Evolutionary conservation across 2,888 invertebrate species (phyloP).

Genomic region (Ferrisia virgata): DNA sequence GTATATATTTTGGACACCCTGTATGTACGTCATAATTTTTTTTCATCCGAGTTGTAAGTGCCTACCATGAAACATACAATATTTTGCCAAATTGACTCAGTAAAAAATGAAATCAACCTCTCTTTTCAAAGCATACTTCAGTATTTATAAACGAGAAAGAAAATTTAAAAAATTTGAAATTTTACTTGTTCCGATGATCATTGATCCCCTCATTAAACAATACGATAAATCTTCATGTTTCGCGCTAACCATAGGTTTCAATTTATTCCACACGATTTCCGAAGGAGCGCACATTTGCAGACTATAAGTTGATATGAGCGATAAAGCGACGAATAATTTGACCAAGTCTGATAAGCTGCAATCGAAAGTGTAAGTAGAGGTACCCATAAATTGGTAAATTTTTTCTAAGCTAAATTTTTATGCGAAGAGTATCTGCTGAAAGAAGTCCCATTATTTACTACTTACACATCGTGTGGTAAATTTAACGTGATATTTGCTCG

Average conservation of each 20-base stretch:
- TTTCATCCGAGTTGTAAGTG: too few species aligned
- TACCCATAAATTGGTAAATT: too few species aligned
- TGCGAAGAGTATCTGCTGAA: not conserved
- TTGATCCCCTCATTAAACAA: conserved; percentile 52
- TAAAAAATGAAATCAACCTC: too few species aligned
- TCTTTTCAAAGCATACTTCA: too few species aligned
- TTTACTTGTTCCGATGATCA: conserved; percentile 54
- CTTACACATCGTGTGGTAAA: conserved; percentile 67
- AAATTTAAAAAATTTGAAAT: too few species aligned
- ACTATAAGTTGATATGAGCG: conserved; percentile 88
- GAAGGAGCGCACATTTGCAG: conserved; percentile 93
- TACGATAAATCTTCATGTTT: conserved; percentile 54
- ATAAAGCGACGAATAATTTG: conserved; percentile 78
- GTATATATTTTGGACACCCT: too few species aligned
- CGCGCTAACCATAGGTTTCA: conserved; percentile 58
- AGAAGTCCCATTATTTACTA: conserved; percentile 48
- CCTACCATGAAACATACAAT: too few species aligned
- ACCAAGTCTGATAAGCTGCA: conserved; percentile 68
- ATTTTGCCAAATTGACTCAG: too few species aligned
- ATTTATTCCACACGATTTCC: conserved; percentile 80
- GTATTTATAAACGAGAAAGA: too few species aligned
- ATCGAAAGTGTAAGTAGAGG: too few species aligned
- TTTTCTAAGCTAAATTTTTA: too few species aligned
- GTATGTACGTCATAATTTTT: too few species aligned
- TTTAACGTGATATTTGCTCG: conserved; percentile 78